Evolutionary conservation across 2,113 vertebrate species (phyloP).

Genomic region (Oryzias celebensis): DNA sequence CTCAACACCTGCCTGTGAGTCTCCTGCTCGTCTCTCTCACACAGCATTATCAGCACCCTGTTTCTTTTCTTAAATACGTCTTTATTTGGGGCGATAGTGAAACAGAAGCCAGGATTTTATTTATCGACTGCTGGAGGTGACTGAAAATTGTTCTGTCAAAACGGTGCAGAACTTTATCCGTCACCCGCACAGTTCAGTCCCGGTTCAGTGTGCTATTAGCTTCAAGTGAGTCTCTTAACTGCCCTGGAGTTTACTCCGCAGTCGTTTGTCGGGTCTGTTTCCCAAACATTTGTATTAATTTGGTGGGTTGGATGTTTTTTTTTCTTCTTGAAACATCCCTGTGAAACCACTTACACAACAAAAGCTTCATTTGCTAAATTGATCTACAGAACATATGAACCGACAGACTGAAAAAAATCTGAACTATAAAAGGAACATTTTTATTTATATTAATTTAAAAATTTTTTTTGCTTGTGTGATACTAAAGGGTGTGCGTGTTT

Average conservation of each 20-base stretch:
- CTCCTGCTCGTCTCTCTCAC: neutral
- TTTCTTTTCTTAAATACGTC: neutral
- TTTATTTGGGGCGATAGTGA: neutral
- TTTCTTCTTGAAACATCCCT: slow-evolving; percentile 36
- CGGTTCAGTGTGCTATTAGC: slow-evolving; percentile 2
- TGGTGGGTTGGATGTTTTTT: slow-evolving; percentile 14
- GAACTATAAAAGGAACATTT: neutral
- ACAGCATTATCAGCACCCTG: neutral
- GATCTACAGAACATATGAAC: slow-evolving; percentile 40
- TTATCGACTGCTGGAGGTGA: neutral
- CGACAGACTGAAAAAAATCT: slow-evolving; percentile 33
- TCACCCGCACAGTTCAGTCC: neutral
- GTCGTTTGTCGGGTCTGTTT: neutral
- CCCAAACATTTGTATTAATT: slow-evolving; percentile 27
- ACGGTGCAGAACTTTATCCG: slow-evolving; percentile 17
- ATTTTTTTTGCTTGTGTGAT: no score
- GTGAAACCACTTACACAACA: slow-evolving; percentile 40
- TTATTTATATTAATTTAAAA: no score
- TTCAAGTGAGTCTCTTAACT: slow-evolving; percentile 6
- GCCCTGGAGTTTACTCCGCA: slow-evolving; percentile 2
- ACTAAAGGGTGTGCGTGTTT: slow-evolving; percentile 15
- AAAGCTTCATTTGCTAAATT: slow-evolving; percentile 64
- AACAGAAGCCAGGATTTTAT: neutral
- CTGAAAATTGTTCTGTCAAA: neutral
- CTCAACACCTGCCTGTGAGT: neutral